These are phyloP conservation scores for Forpus xanthops DNA, from an alignment of 2,797 vertebrate species.

Conservation along the genomic window DNA sequence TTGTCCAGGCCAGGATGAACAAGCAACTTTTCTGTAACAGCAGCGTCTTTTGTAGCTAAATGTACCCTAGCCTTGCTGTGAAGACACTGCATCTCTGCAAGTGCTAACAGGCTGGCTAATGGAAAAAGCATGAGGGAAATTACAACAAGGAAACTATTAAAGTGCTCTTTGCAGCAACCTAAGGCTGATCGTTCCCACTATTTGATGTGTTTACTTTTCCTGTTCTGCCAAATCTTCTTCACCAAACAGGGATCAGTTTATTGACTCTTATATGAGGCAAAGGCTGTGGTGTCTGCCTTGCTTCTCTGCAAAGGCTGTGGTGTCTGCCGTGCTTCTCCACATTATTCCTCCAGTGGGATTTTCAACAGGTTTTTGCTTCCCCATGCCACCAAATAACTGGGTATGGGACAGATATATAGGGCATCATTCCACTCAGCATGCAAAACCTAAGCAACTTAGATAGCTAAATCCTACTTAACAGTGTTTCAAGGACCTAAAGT, in stretches of 20 bases:
- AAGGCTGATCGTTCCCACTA: background rate
- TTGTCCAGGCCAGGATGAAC: background rate
- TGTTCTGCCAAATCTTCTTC: background rate
- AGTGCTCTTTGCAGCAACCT: background rate
- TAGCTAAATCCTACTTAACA: background rate
- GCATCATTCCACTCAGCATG: background rate
- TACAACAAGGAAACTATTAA: background rate
- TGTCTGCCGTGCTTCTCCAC: background rate
- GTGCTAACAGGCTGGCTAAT: background rate
- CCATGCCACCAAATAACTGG: fast-evolving
- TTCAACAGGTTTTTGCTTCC: background rate
- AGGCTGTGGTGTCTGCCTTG: background rate
- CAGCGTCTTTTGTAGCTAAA: background rate
- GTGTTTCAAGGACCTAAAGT: fast-evolving
- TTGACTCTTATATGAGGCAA: background rate
- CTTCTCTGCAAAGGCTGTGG: background rate
- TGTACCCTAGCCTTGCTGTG: fast-evolving
- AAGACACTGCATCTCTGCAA: background rate
- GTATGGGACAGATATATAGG: fast-evolving
- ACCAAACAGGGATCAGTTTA: background rate
- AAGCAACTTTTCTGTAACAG: background rate
- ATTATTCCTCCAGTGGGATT: background rate
- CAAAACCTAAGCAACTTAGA: background rate
- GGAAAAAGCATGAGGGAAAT: background rate
- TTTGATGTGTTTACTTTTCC: background rate